These are phyloP conservation scores for Limenitis camilla DNA, from an alignment of 2,888 invertebrate genomes.

Conservation along the genomic window DNA sequence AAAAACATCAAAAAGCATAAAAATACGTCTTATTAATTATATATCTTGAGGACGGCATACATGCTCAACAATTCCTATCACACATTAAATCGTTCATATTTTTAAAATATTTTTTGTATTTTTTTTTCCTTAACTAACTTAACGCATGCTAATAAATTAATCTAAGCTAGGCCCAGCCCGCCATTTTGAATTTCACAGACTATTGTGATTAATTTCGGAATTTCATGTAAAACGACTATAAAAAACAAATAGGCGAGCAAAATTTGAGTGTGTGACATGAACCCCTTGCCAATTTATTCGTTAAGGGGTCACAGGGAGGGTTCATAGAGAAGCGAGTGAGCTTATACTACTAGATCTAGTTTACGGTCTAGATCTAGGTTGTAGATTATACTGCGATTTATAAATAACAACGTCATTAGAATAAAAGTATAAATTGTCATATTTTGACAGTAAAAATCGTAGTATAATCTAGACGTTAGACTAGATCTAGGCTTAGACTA, in stretches of 20 bases:
- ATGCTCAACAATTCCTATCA: slow-evolving; percentile 40
- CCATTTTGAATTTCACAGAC: slow-evolving; percentile 39
- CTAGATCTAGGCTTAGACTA: slow-evolving; percentile 38
- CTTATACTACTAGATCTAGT: slow-evolving; percentile 20
- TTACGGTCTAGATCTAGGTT: background rate
- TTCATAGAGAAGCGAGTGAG: slow-evolving; percentile 33
- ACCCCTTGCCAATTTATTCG: slow-evolving; percentile 32
- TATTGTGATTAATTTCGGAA: slow-evolving; percentile 9
- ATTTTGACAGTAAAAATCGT: too few species aligned
- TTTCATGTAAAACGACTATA: slow-evolving; percentile 22
- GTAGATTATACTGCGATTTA: too few species aligned
- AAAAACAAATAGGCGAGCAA: slow-evolving; percentile 44
- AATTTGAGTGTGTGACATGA: slow-evolving; percentile 46
- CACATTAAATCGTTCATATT: slow-evolving; percentile 38
- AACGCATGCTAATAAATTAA: slow-evolving; percentile 71
- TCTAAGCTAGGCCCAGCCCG: slow-evolving; percentile 46
- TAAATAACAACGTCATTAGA: too few species aligned
- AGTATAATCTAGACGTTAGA: slow-evolving; percentile 31
- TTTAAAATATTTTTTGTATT: slow-evolving; percentile 34
- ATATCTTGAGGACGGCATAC: slow-evolving; percentile 48
- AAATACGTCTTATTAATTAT: slow-evolving; percentile 9
- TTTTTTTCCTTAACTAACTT: slow-evolving; percentile 45
- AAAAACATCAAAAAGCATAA: background rate
- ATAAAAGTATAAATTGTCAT: too few species aligned
- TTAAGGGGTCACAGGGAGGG: slow-evolving; percentile 19